Evolutionary conservation across 2,888 invertebrate species (phyloP), one percentile per base, ranked within the genome.

Genomic region (Gymnosoma rotundatum): DNA sequence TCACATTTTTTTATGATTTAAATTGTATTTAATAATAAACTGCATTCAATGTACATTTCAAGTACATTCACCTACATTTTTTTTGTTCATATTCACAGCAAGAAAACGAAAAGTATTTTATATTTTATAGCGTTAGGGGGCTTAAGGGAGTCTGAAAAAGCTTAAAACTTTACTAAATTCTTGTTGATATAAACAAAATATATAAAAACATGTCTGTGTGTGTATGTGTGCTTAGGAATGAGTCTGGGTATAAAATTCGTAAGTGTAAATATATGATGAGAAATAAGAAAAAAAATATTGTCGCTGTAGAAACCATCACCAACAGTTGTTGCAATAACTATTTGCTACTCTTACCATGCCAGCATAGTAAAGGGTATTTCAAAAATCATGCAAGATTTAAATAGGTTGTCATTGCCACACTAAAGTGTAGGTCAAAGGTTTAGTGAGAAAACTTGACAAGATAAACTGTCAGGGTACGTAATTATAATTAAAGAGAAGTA

Each of bases 41-140:
- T 80, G 69, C 80, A 76, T 73, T 81, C 78, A 84, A 79, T 84
- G 81, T 74, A 84, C 52, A 73, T 66, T 81, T 84, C 70, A 83
- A 84, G 84, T 84, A 81, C 84, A 84, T 84, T 84, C 84, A 84
- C 84, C 84, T 81, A 84, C 48, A 81, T 81, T 78, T 73, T 78
- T 73, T 61, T 61, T 69, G 42, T 25, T 69, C 21, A 61, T 69
- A 32, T 54, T 5, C 48, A 45, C 48, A 32, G 18, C 25, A 54
- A 32, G 20, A 54, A 54, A 8, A 45, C 8, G 1, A 36, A 61
- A 63, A 61, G 42, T 18, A 9, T 25, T 18, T 36, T 16, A 50
- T 10, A 50, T n/a, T 61, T 78, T 61, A 25, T 16, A 45, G 38
- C 18, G 54, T n/a, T 14, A 32, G 16, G 18, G 69, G 78, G 5